Evolutionary conservation across 1,140 invertebrate genomes (phyloP).

Genomic region (Listronotus oregonensis): DNA sequence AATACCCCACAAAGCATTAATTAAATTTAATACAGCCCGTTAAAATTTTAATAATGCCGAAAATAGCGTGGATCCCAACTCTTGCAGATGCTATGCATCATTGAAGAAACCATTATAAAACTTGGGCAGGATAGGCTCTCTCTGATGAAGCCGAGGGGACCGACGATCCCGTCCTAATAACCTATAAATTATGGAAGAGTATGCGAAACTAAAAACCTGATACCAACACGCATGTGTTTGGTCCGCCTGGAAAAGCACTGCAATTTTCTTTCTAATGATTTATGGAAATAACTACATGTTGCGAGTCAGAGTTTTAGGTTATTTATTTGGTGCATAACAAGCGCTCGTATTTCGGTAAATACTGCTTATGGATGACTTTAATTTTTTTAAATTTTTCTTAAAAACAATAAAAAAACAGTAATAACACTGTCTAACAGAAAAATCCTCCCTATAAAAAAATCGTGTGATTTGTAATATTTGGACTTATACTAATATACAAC

Average conservation of each 20-base stretch:
- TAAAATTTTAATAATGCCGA: conserved; percentile 48
- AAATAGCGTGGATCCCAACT: conserved; percentile 28
- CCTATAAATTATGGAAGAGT: conserved; percentile 39
- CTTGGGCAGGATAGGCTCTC: conserved; percentile 19
- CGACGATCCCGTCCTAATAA: conserved; percentile 34
- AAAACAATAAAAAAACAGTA: no score
- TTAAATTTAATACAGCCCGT: conserved; percentile 25
- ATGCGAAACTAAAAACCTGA: conserved; percentile 11
- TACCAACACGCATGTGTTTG: conserved; percentile 14
- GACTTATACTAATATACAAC: no score
- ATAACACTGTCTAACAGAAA: no score
- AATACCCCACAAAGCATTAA: conserved; percentile 28
- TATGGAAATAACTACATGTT: conserved; percentile 24
- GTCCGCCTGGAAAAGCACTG: conserved; percentile 7
- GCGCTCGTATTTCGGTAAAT: no score
- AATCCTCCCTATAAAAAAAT: no score
- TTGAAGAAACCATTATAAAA: conserved; percentile 46
- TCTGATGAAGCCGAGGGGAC: conserved; percentile 41
- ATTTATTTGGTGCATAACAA: no score
- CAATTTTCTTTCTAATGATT: conserved; percentile 34
- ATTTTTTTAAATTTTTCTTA: no score
- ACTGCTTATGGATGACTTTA: no score
- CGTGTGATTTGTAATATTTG: no score
- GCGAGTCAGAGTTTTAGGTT: no score
- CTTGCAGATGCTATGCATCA: conserved; percentile 42